Conservation (phyloP, 2,113 vertebrate species). For the Ellobius talpinus region DNA sequence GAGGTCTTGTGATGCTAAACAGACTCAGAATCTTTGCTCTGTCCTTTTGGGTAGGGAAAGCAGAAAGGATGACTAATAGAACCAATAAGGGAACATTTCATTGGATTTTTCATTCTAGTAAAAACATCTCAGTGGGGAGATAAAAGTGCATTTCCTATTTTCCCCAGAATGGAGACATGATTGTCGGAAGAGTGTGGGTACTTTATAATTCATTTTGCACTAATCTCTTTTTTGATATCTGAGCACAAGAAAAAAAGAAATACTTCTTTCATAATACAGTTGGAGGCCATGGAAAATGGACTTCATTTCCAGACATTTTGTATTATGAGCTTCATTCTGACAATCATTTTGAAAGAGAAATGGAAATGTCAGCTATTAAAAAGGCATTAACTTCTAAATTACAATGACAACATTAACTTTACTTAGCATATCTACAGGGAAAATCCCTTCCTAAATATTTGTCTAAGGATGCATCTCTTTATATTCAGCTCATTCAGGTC, state of each 20-base stretch:
- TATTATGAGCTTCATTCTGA: conserved; percentile 59
- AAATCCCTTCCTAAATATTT: conserved; percentile 54
- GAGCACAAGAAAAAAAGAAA: conserved; percentile 44
- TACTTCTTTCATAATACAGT: conserved; percentile 55
- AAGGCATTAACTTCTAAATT: conserved; percentile 66
- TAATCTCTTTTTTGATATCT: conserved; percentile 59
- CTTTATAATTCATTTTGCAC: conserved; percentile 66
- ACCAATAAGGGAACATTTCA: conserved; percentile 54
- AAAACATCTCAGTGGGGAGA: conserved; percentile 72
- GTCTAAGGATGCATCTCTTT: conserved; percentile 17
- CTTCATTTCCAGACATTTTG: conserved; percentile 61
- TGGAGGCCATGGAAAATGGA: conserved; percentile 56
- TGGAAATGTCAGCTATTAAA: conserved; percentile 65
- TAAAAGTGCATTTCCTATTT: conserved; percentile 66
- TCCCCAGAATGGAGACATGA: conserved; percentile 55
- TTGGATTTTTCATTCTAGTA: conserved; percentile 61
- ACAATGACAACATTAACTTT: conserved; percentile 63
- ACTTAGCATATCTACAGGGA: conserved; percentile 24
- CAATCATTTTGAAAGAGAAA: conserved; percentile 61
- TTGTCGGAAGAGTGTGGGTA: conserved; percentile 49
- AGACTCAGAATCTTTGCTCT: background rate
- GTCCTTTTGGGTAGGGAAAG: background rate
- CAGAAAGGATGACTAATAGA: conserved; percentile 40
- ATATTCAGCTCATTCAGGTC: background rate
- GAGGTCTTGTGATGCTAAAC: background rate